Evolutionary conservation across 2,888 invertebrate species (phyloP).

Genomic region (Sicus ferrugineus): DNA sequence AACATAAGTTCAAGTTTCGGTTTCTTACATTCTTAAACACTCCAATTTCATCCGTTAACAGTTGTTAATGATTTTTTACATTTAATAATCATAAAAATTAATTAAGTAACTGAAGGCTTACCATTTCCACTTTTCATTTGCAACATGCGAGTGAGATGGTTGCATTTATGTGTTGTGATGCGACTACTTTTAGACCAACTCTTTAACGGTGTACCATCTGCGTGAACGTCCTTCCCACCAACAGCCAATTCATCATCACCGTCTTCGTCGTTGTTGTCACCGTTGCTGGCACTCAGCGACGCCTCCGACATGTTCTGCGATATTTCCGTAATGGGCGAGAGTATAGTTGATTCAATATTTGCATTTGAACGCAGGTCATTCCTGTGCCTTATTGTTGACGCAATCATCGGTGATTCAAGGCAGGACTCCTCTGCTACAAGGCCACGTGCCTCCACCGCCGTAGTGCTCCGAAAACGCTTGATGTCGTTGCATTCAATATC

Average conservation of each 20-base stretch:
- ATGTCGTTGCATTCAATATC: conserved; percentile 21
- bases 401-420: conserved; percentile 36
- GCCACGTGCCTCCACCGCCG: not conserved
- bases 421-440: too few species aligned
- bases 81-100: not conserved
- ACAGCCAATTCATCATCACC: conserved; percentile 25
- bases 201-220: conserved; percentile 7
- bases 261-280: not conserved
- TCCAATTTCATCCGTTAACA: too few species aligned
- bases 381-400: conserved; percentile 26
- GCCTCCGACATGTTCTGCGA: conserved; percentile 41
- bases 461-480: conserved; percentile 39
- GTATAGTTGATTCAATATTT: not conserved
- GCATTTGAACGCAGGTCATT: conserved; percentile 26
- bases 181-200: not conserved
- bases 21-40: too few species aligned
- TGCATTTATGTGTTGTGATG: conserved; percentile 2
- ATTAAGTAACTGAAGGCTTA: conserved; percentile 11
- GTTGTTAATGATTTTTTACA: not conserved
- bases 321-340: conserved; percentile 41
- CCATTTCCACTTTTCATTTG: not conserved
- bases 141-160: conserved; percentile 1
- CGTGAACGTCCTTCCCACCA: not conserved
- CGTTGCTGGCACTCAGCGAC: conserved; percentile 29
- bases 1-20: too few species aligned